Evolutionary conservation across 2,797 vertebrate species (phyloP).

Genomic region (Pristis pectinata): DNA sequence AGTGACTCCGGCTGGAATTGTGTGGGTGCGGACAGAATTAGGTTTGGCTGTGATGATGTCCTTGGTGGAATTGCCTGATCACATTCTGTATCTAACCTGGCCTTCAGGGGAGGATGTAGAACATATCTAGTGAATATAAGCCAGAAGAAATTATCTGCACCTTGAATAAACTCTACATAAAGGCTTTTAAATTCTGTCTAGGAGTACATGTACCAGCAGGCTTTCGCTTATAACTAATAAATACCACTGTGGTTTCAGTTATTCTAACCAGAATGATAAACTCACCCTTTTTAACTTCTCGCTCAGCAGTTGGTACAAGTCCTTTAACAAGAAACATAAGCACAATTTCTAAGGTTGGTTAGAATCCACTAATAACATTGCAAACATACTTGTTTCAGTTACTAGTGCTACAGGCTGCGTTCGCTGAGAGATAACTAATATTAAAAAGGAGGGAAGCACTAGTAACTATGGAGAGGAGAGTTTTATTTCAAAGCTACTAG

Average conservation of each 20-base stretch:
- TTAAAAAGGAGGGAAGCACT: not conserved
- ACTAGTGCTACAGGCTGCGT: not conserved
- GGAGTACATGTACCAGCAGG: not conserved
- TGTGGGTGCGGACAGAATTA: not conserved
- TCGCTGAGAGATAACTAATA: not conserved
- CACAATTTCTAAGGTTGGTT: not conserved
- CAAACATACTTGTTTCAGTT: not conserved
- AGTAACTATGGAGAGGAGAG: not conserved
- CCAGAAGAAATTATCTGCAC: not conserved
- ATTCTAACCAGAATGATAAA: not conserved
- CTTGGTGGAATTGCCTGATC: not conserved
- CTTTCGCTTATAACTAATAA: not conserved
- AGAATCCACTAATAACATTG: not conserved
- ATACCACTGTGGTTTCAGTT: not conserved
- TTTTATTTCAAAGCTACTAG: not conserved
- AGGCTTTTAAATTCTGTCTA: not conserved
- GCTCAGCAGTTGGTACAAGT: not conserved
- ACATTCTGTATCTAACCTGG: not conserved
- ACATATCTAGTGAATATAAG: not conserved
- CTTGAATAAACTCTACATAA: not conserved
- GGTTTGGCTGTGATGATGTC: not conserved
- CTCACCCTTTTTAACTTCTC: conserved; percentile 8
- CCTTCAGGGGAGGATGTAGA: not conserved
- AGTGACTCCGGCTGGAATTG: not conserved
- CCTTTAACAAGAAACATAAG: conserved; percentile 22